Percentiles rank a stretch among this genome's conserved stretches.
Evolutionary conservation across 2,888 invertebrate genomes (phyloP).

Genomic region (Artemia sinica): DNA sequence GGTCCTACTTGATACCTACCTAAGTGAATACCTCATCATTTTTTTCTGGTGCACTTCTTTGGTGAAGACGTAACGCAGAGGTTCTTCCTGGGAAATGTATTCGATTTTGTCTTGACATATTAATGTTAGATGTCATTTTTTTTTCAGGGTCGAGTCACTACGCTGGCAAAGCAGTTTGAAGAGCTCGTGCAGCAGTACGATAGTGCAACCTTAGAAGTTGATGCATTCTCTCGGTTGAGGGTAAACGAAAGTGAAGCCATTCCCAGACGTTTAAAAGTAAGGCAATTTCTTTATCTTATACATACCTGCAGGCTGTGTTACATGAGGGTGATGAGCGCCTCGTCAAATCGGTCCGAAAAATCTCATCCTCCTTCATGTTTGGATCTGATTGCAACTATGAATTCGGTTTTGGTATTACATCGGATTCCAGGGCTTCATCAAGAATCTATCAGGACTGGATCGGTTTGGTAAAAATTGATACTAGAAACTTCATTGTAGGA

Average conservation of each 20-base stretch:
- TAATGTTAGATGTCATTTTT: constrained; percentile 23
- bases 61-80: too few species aligned
- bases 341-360: too few species aligned
- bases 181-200: constrained; percentile 78
- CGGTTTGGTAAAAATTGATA: not conserved
- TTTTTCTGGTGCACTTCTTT: too few species aligned
- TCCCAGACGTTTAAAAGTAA: constrained; percentile 68
- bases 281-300: constrained; percentile 12
- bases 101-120: too few species aligned
- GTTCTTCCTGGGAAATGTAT: too few species aligned
- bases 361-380: not conserved
- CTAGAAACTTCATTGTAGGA: too few species aligned
- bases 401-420: constrained; percentile 17
- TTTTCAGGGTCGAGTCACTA: constrained; percentile 50
- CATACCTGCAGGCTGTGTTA: too few species aligned
- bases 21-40: too few species aligned
- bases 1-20: too few species aligned
- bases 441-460: not conserved
- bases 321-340: too few species aligned
- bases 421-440: not conserved
- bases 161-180: constrained; percentile 66
- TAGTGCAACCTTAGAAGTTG: constrained; percentile 66
- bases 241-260: constrained; percentile 77
- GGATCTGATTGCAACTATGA: not conserved
- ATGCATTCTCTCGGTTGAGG: constrained; percentile 74